Percentiles rank a stretch among this genome's conserved stretches.
phyloP scores from a whole-genome alignment of 2,113 vertebrate genomes.

The Rhinoderma darwinii region DNA sequence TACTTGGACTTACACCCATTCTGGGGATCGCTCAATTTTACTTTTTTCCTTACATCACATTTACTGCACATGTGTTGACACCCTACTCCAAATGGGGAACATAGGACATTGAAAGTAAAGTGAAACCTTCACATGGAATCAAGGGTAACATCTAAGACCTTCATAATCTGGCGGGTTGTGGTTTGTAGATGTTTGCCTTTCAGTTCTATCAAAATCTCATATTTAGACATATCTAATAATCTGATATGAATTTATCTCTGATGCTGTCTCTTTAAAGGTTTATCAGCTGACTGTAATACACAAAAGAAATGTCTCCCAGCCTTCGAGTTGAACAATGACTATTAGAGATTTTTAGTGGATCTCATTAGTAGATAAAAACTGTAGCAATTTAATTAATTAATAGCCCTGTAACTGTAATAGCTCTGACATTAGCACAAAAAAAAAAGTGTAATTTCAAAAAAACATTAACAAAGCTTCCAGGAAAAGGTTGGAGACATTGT shows the following conservation, averaged over 20 bases:
- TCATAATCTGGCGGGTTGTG: too few relatives aligned
- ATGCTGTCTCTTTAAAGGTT: neutral
- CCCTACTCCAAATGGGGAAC: too few relatives aligned
- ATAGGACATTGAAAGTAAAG: too few relatives aligned
- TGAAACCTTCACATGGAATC: too few relatives aligned
- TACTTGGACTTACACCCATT: too few relatives aligned
- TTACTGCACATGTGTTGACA: too few relatives aligned
- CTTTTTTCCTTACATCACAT: too few relatives aligned
- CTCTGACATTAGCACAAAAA: conserved; percentile 34
- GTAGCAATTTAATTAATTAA: conserved; percentile 21
- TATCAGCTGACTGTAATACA: neutral
- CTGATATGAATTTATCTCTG: neutral
- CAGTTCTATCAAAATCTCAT: too few relatives aligned
- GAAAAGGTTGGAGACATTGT: neutral
- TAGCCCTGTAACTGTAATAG: conserved; percentile 26
- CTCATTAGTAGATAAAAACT: conserved; percentile 51
- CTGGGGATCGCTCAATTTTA: too few relatives aligned
- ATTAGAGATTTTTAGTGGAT: conserved; percentile 48
- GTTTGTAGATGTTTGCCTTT: too few relatives aligned
- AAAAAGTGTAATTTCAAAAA: conserved; percentile 20
- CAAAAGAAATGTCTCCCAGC: neutral
- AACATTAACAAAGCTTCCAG: conserved; percentile 12
- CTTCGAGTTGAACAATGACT: conserved; percentile 8
- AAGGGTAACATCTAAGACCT: too few relatives aligned
- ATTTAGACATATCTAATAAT: neutral